A percentile compares a stretch with the other conserved stretches of the same genome.
These are phyloP conservation scores for Pocillopora grandis DNA, from an alignment of 92 coral and sea anemone genomes.

Conservation along the genomic window DNA sequence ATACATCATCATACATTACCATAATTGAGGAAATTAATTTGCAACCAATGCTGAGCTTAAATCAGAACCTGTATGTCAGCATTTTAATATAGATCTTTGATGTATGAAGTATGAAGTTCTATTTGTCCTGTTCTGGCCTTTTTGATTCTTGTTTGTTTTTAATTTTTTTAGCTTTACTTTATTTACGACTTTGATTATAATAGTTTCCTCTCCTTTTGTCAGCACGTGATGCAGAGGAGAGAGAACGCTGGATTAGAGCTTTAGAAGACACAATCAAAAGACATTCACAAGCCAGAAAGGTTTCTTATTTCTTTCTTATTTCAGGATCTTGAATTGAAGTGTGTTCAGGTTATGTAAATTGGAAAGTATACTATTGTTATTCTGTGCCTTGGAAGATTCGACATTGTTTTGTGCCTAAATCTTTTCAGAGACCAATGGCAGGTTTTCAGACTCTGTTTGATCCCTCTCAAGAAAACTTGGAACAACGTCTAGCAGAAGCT, in stretches of 20 bases:
- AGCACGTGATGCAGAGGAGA: slow-evolving; percentile 97
- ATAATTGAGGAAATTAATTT: too few relatives aligned
- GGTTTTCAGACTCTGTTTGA: slow-evolving; percentile 76
- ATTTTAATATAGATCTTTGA: too few relatives aligned
- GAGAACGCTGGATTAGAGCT: slow-evolving; percentile 93
- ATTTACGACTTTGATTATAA: too few relatives aligned
- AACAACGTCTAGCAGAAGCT: slow-evolving; percentile 89
- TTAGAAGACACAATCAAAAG: slow-evolving; percentile 92
- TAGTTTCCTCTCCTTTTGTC: not conserved
- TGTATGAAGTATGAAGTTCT: too few relatives aligned
- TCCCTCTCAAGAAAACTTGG: slow-evolving; percentile 86
- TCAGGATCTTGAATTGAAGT: too few relatives aligned
- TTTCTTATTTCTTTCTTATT: not conserved
- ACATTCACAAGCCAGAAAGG: slow-evolving; percentile 90
- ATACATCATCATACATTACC: too few relatives aligned
- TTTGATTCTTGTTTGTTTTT: too few relatives aligned
- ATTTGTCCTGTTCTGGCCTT: too few relatives aligned
- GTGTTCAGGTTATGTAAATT: too few relatives aligned
- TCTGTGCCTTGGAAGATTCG: not conserved
- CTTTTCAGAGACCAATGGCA: slow-evolving; percentile 54
- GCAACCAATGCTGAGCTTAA: too few relatives aligned
- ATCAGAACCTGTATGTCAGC: too few relatives aligned
- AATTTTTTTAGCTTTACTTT: not conserved
- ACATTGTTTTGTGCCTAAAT: not conserved
- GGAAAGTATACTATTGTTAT: not conserved